Conservation (phyloP, 2,113 vertebrate genomes). For the Axis porcinus region DNA sequence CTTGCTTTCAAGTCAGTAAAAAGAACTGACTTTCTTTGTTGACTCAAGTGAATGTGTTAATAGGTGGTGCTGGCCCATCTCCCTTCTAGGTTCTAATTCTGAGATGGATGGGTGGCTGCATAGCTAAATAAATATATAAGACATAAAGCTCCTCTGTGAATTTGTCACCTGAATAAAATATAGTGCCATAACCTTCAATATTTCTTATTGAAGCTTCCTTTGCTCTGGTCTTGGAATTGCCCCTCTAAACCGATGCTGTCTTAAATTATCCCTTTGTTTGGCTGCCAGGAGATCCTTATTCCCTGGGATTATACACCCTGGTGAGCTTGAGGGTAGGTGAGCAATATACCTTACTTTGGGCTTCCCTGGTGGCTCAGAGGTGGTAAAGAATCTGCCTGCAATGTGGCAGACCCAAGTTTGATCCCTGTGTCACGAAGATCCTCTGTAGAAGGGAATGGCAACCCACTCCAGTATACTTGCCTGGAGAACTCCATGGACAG, state of each 20-base stretch:
- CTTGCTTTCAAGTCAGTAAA: background rate
- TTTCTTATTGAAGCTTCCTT: slow-evolving; percentile 1
- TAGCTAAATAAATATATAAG: background rate
- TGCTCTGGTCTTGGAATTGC: background rate
- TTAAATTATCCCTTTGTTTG: background rate
- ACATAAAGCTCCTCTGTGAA: background rate
- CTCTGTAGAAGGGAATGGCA: background rate
- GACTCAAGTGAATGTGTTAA: background rate
- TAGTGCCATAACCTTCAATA: background rate
- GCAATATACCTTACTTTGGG: background rate
- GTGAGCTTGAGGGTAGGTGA: background rate
- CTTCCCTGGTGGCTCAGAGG: background rate
- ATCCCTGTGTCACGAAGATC: background rate
- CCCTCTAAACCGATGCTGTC: background rate
- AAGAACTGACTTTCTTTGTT: slow-evolving; percentile 1
- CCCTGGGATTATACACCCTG: background rate
- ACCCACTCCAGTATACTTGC: background rate
- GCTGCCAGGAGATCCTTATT: background rate
- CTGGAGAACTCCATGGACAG: background rate
- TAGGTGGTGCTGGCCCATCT: background rate
- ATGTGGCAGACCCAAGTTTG: background rate
- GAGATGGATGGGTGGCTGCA: background rate
- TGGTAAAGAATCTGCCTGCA: background rate
- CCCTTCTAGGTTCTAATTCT: slow-evolving; percentile 13
- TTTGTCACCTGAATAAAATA: slow-evolving; percentile 14